Conservation (phyloP, 2,113 vertebrate species). For the Cyprinodon variegatus region DNA sequence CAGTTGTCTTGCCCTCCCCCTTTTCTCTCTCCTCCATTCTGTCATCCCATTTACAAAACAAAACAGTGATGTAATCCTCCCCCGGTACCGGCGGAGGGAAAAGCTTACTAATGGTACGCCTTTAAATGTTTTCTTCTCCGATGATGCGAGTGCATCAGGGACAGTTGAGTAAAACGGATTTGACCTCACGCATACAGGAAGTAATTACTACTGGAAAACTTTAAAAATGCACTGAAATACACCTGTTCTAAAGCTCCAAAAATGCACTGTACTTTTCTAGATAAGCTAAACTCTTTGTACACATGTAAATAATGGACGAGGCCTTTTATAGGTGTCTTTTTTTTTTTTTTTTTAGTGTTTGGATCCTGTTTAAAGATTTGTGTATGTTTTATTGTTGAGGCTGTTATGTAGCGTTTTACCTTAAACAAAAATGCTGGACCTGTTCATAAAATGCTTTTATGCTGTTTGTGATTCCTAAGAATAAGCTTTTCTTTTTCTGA, state of each 20-base stretch:
- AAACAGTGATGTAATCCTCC: constrained; percentile 81
- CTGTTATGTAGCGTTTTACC: constrained; percentile 48
- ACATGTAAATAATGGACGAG: constrained; percentile 54
- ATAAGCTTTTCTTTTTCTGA: constrained; percentile 62
- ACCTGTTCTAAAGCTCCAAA: constrained; percentile 41
- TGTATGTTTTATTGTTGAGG: constrained; percentile 44
- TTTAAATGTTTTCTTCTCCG: constrained; percentile 45
- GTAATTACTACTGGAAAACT: constrained; percentile 9
- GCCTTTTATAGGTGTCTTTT: constrained; percentile 13
- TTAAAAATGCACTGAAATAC: constrained; percentile 42
- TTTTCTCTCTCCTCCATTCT: constrained; percentile 34
- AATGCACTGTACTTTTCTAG: constrained; percentile 64
- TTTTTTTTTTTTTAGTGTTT: constrained; percentile 66
- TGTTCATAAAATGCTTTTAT: constrained; percentile 45
- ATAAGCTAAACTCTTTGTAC: constrained; percentile 58
- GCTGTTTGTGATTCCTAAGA: constrained; percentile 65
- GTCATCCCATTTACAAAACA: constrained; percentile 57
- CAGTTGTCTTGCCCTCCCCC: constrained; percentile 25
- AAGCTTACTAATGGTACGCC: constrained; percentile 54
- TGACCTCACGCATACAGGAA: constrained; percentile 16
- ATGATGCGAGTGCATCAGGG: constrained; percentile 18
- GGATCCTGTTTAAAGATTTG: constrained; percentile 46
- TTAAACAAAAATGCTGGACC: constrained; percentile 34
- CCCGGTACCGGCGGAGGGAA: constrained; percentile 64
- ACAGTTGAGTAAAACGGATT: constrained; percentile 11